Evolutionary conservation across 92 coral and sea anemone genomes (phyloP), one percentile per base, ranked within the genome.

Genomic region (Hydrozoanthus gracilis): DNA sequence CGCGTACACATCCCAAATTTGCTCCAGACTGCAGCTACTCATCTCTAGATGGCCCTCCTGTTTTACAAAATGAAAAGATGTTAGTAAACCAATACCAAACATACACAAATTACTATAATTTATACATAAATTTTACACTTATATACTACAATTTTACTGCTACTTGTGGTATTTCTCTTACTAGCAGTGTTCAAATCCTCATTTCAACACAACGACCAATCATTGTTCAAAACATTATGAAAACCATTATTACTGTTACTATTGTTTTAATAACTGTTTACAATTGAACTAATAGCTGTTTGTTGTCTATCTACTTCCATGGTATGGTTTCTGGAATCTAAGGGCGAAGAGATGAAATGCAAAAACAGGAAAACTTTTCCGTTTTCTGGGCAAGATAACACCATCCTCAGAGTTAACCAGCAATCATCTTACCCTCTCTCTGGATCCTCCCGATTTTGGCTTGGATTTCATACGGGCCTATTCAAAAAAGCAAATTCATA

Each of bases 11-110:
- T 96, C 98, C 98, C 98, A 96, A 27, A 96, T 84, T 13, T 94
- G 93, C 47, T 94, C 92, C 55, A 96, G 93, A 74, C 89, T 93
- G 12, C 90, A 86, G 60, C 93, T 93, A 9, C 92, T 91, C 95
- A 96, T 83, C 55, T 95, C 99, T 8, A 96, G 92, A 47, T 95
- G 98, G 2, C 98, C 96, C 56, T 95, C 99, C 99, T 96, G 82
- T 7, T 46, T 73, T 56, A n/a, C 62, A 64, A 11, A 17, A 13
- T 58, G 7, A 79, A 8, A 60, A 12, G 14, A 60, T 60, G 66
- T 60, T 60, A 17, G 15, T 8, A 60, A 60, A 82, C 11, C 64
- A 8, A 60, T 1, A 18, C 39, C 39, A 27, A 2, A 27, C 39
- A 27, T 27, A 27, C 39, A 27, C 2, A 27, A 27, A 27, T 27